phyloP scores from a whole-genome alignment of 2,113 vertebrate species.

The Cinclus cinclus region DNA sequence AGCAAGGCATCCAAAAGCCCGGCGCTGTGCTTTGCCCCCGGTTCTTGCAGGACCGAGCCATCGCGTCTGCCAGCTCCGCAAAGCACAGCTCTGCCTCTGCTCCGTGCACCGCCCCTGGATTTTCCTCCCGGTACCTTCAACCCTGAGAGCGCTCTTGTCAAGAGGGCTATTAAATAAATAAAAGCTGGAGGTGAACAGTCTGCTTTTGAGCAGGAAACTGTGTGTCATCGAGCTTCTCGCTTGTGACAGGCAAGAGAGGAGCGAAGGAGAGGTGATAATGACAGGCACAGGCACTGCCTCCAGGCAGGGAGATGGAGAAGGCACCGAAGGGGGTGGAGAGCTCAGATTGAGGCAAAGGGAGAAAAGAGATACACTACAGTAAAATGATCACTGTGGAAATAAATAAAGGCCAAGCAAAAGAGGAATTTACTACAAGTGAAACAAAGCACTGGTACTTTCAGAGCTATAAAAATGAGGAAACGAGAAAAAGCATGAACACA shows the following conservation, averaged over 20 bases:
- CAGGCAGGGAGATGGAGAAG: background rate
- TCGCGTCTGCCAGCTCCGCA: too few species aligned
- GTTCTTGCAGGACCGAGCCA: too few species aligned
- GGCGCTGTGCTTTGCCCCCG: background rate
- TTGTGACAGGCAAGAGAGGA: background rate
- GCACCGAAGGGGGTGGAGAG: background rate
- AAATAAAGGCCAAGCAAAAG: background rate
- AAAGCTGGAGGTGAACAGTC: background rate
- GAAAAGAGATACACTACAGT: background rate
- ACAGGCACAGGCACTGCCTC: slow-evolving; percentile 13
- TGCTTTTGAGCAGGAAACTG: background rate
- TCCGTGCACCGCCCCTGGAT: background rate
- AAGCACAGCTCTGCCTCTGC: rapidly evolving
- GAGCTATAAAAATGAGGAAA: background rate
- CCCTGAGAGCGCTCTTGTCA: background rate
- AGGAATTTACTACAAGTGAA: background rate
- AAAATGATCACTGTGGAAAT: background rate
- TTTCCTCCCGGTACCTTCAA: background rate
- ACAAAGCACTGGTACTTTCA: background rate
- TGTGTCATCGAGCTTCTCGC: background rate
- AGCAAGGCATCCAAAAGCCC: background rate
- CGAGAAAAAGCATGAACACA: background rate
- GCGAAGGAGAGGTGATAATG: slow-evolving; percentile 20
- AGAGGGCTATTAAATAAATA: background rate
- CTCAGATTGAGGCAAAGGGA: background rate